These are phyloP conservation scores for Ptilonorhynchus violaceus DNA, from an alignment of 2,113 vertebrate species.

Conservation along the genomic window DNA sequence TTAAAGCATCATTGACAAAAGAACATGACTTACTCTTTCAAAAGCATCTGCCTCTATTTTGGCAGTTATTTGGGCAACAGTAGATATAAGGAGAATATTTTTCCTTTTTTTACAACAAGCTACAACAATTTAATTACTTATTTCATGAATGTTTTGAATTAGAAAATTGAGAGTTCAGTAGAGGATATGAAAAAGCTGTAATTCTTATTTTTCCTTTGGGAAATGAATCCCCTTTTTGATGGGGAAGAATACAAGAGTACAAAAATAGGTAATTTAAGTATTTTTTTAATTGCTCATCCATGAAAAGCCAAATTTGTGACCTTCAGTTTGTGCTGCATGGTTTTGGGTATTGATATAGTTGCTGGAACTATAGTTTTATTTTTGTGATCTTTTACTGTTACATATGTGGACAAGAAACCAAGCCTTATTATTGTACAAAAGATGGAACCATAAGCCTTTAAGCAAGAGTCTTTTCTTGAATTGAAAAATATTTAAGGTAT, in stretches of 20 bases:
- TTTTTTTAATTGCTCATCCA: not conserved
- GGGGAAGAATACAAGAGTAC: not conserved
- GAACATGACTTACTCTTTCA: not conserved
- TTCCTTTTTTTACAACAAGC: not conserved
- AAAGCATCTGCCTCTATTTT: not conserved
- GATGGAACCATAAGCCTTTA: not conserved
- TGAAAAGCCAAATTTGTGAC: not conserved
- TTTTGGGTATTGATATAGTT: not conserved
- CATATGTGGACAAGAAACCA: not conserved
- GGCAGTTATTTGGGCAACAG: not conserved
- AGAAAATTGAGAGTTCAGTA: not conserved
- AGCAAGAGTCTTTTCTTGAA: not conserved
- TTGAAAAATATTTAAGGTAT: not conserved
- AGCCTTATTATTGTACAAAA: not conserved
- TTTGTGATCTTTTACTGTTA: not conserved
- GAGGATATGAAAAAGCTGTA: not conserved
- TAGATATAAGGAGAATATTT: not conserved
- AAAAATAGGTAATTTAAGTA: not conserved
- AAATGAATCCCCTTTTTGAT: not conserved
- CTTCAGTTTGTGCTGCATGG: not conserved
- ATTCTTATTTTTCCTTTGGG: not conserved
- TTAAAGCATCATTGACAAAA: slow-evolving; percentile 4
- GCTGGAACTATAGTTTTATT: not conserved
- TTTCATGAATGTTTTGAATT: not conserved
- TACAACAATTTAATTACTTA: not conserved